Conservation (phyloP, 1,140 invertebrate genomes). For the Pseudomyrmex dendroicus region DNA sequence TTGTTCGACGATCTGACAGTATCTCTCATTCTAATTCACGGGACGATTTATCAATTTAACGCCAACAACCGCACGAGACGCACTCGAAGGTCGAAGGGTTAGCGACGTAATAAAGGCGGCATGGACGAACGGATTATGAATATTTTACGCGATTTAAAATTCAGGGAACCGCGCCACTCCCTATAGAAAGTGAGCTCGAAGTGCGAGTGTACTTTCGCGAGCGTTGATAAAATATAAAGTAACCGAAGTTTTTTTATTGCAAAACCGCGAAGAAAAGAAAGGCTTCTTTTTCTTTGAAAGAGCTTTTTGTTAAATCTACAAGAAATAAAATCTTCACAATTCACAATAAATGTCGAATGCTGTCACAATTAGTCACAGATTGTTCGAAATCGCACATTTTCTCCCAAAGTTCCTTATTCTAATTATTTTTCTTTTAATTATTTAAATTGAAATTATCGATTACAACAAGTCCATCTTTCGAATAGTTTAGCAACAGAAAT, state of each 20-base stretch:
- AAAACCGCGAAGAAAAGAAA: conserved; percentile 9
- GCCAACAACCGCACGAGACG: conserved; percentile 30
- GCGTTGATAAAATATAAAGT: conserved; percentile 37
- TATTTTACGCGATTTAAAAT: conserved; percentile 29
- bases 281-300: not conserved
- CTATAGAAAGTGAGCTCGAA: not conserved
- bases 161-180: not conserved
- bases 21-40: conserved; percentile 42
- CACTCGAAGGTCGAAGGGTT: conserved; percentile 20
- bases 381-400: not conserved
- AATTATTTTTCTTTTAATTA: not conserved
- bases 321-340: not conserved
- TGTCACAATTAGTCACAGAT: too few species aligned
- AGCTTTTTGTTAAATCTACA: conserved; percentile 9
- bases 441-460: not conserved
- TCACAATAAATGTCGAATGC: too few species aligned
- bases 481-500: not conserved
- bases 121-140: conserved; percentile 5
- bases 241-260: conserved; percentile 12
- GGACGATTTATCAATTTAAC: conserved; percentile 51
- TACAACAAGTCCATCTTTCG: not conserved
- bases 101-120: not conserved
- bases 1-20: conserved; percentile 50
- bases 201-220: not conserved
- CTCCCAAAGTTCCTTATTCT: not conserved